Evolutionary conservation across 2,888 invertebrate species (phyloP).

Genomic region (Ryuthela nishihirai): DNA sequence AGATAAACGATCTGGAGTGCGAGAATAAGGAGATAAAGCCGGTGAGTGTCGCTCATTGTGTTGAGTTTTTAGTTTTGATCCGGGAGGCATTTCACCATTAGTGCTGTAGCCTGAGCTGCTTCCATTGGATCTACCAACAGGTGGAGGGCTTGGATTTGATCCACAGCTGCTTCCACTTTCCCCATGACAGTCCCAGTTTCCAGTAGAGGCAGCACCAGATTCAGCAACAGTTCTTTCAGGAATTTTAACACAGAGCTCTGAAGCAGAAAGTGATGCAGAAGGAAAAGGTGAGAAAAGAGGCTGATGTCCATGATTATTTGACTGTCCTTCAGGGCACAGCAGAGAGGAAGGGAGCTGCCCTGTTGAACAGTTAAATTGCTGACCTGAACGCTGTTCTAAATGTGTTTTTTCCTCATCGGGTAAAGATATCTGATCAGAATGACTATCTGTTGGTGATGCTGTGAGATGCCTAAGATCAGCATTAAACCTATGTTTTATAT

Average conservation of each 20-base stretch:
- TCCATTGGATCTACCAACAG: conserved; percentile 18
- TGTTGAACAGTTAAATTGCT: not conserved
- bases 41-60: conserved; percentile 12
- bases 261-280: not conserved
- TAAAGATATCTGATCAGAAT: conserved; percentile 18
- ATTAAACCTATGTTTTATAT: conserved; percentile 81
- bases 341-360: too few species aligned
- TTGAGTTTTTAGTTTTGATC: conserved; percentile 12
- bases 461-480: conserved; percentile 46
- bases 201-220: not conserved
- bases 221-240: conserved; percentile 19
- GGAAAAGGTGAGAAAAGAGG: conserved; percentile 27
- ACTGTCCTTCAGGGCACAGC: too few species aligned
- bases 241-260: conserved; percentile 24
- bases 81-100: conserved; percentile 17
- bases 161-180: conserved; percentile 36
- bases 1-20: conserved; percentile 14
- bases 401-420: conserved; percentile 17
- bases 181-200: conserved; percentile 20
- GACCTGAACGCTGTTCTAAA: not conserved
- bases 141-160: conserved; percentile 34
- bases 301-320: too few species aligned
- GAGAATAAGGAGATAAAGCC: conserved; percentile 9
- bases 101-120: conserved; percentile 38
- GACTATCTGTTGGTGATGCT: conserved; percentile 17